Conservation (phyloP, 1,140 invertebrate species). For the Scylla paramamosain region DNA sequence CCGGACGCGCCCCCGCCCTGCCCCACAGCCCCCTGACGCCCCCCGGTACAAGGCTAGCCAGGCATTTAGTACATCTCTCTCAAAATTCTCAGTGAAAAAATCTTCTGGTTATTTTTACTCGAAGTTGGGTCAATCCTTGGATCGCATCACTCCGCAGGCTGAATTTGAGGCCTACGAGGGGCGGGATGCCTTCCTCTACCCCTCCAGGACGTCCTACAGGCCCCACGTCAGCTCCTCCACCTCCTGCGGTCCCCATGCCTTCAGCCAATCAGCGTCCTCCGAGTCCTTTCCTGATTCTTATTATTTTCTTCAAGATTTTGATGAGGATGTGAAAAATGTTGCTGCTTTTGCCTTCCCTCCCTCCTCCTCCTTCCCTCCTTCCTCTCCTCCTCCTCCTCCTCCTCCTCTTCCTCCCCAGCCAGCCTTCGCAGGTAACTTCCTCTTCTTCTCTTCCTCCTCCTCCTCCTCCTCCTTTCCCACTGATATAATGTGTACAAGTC, state of each 20-base stretch:
- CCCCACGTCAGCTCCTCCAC: neutral
- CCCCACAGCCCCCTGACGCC: slow-evolving; percentile 29
- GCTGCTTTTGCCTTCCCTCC: neutral
- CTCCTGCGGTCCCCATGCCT: neutral
- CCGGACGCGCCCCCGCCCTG: neutral
- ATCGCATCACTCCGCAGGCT: slow-evolving; percentile 49
- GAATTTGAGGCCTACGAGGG: slow-evolving; percentile 68
- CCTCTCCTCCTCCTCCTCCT: slow-evolving; percentile 14
- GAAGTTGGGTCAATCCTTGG: slow-evolving; percentile 67
- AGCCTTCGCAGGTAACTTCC: slow-evolving; percentile 66
- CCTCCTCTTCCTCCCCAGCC: slow-evolving; percentile 56
- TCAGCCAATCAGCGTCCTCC: neutral
- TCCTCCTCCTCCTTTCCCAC: slow-evolving; percentile 48
- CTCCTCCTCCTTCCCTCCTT: slow-evolving; percentile 26
- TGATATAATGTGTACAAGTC: slow-evolving; percentile 76
- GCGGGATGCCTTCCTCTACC: slow-evolving; percentile 38
- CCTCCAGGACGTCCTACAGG: neutral
- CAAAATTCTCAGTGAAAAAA: slow-evolving; percentile 61
- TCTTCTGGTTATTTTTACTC: slow-evolving; percentile 75
- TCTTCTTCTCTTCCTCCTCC: slow-evolving; percentile 61
- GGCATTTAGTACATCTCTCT: slow-evolving; percentile 72
- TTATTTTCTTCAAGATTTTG: slow-evolving; percentile 28
- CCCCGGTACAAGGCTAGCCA: slow-evolving; percentile 73
- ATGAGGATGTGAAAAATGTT: too few relatives aligned
- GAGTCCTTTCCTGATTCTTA: neutral